These are phyloP conservation scores for Xiphorhynchus erythropygius DNA, from an alignment of 2,797 vertebrate genomes.

Conservation along the genomic window DNA sequence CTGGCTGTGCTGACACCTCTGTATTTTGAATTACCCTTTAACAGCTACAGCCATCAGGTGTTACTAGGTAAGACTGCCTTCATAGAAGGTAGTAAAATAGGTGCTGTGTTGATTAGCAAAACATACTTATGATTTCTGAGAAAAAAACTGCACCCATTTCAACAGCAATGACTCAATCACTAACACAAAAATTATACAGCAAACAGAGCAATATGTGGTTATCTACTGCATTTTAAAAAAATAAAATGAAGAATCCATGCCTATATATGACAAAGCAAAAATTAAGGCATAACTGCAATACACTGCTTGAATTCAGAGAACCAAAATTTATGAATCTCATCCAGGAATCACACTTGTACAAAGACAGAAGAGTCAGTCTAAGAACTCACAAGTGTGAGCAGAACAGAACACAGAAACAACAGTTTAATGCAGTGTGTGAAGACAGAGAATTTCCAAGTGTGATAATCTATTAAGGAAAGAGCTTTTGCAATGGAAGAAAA, in stretches of 20 bases:
- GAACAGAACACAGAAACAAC: neutral
- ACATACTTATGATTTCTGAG: neutral
- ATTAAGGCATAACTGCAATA: neutral
- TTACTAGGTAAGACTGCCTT: neutral
- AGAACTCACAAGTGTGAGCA: neutral
- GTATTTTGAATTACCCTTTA: neutral
- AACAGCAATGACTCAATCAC: neutral
- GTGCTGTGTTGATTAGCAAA: neutral
- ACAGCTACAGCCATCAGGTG: neutral
- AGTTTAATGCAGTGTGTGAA: neutral
- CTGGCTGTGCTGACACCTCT: neutral
- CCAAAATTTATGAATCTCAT: neutral
- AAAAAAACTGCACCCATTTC: neutral
- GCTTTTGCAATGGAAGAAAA: neutral
- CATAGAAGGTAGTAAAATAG: neutral
- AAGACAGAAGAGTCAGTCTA: neutral
- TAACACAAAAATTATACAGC: neutral
- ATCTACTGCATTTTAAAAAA: neutral
- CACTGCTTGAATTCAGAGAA: neutral
- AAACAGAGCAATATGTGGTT: neutral
- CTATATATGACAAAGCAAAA: neutral
- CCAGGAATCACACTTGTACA: neutral
- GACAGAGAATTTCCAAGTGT: neutral
- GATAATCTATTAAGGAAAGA: neutral
- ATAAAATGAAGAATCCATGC: accelerated